A percentile compares a stretch with the other conserved stretches of the same genome.
Evolutionary conservation across 2,797 vertebrate genomes (phyloP).

Genomic region (Anas capensis): DNA sequence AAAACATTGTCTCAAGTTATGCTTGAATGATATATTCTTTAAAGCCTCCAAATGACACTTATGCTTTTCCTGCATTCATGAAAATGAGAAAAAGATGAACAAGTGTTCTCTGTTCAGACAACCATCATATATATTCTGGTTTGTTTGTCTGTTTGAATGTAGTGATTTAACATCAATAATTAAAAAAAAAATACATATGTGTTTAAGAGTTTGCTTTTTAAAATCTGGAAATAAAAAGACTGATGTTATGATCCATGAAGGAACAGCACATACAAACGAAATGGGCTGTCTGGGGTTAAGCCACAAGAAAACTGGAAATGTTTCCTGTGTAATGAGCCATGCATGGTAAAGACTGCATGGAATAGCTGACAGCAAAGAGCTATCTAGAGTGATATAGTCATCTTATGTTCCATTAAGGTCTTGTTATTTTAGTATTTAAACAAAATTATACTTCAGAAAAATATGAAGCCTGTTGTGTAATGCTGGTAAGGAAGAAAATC

Average conservation of each 20-base stretch:
- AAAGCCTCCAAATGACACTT: conserved; percentile 49
- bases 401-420: conserved; percentile 18
- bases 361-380: conserved; percentile 7
- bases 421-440: conserved; percentile 35
- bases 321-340: conserved; percentile 29
- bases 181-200: background rate
- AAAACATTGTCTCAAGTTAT: conserved; percentile 70
- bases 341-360: background rate
- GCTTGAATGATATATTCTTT: conserved; percentile 56
- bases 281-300: background rate
- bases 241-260: background rate
- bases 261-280: background rate
- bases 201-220: conserved; percentile 23
- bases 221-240: conserved; percentile 10
- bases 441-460: background rate
- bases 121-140: background rate
- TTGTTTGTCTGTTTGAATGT: background rate
- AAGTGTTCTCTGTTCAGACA: conserved; percentile 24
- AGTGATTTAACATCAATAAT: conserved; percentile 52
- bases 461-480: background rate
- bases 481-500: background rate
- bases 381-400: background rate
- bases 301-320: background rate
- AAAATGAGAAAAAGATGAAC: conserved; percentile 14
- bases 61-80: conserved; percentile 49